A percentile compares a stretch with the other conserved stretches of the same genome.
Evolutionary conservation across 1,140 invertebrate genomes (phyloP).

Genomic region (Polyergus mexicanus): DNA sequence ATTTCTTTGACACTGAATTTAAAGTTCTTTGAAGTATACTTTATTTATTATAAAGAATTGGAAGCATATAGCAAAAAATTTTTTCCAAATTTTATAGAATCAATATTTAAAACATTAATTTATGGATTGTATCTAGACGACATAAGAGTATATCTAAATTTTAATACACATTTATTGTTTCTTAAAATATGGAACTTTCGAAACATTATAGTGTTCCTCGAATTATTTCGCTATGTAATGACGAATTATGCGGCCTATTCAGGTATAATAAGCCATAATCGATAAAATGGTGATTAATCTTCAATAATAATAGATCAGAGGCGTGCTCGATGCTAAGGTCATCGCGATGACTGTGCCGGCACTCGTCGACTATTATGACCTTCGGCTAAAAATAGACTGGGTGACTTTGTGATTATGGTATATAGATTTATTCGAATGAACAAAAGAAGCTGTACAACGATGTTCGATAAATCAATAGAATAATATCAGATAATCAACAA

Average conservation of each 20-base stretch:
- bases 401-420: constrained; percentile 55
- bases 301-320: constrained; percentile 61
- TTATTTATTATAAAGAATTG: background rate
- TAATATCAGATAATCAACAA: background rate
- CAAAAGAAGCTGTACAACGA: background rate
- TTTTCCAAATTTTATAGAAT: background rate
- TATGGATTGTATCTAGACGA: background rate
- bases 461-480: background rate
- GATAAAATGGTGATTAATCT: constrained; percentile 61
- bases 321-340: constrained; percentile 58
- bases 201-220: background rate
- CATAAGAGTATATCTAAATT: background rate
- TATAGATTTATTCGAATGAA: constrained; percentile 10
- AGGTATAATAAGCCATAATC: constrained; percentile 6
- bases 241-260: constrained; percentile 17
- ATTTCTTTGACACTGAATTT: background rate
- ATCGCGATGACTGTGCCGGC: constrained; percentile 65
- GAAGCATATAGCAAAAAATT: background rate
- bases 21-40: background rate
- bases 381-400: constrained; percentile 50
- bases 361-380: constrained; percentile 51
- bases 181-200: background rate
- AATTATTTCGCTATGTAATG: constrained; percentile 1
- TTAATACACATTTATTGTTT: background rate
- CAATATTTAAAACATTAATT: background rate